Conservation (phyloP, 2,888 invertebrate genomes). For the Nephrotoma guestfalica region DNA sequence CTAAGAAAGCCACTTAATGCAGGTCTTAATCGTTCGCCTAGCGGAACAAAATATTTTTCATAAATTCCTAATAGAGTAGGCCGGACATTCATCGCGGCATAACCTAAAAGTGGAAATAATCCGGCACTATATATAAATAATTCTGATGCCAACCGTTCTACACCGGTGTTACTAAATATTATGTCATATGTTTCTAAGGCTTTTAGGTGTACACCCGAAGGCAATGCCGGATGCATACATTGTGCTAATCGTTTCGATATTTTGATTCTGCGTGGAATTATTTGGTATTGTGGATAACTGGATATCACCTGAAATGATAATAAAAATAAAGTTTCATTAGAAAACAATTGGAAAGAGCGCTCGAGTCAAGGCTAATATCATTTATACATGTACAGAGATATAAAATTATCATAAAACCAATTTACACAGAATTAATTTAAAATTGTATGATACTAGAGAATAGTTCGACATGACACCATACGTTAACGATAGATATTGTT, state of each 20-base stretch:
- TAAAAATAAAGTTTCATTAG: background rate
- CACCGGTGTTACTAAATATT: slow-evolving; percentile 78
- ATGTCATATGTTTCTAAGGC: slow-evolving; percentile 83
- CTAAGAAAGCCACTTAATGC: slow-evolving; percentile 76
- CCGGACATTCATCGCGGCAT: slow-evolving; percentile 82
- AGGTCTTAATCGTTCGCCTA: slow-evolving; percentile 52
- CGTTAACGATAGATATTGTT: background rate
- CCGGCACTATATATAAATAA: slow-evolving; percentile 67
- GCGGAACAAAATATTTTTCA: slow-evolving; percentile 74
- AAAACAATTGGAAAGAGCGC: background rate
- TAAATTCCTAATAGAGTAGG: slow-evolving; percentile 67
- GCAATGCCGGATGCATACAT: slow-evolving; percentile 85
- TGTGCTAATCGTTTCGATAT: slow-evolving; percentile 83
- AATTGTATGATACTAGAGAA: background rate
- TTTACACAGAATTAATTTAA: background rate
- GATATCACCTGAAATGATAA: slow-evolving; percentile 48
- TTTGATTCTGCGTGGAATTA: slow-evolving; percentile 73
- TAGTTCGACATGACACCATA: background rate
- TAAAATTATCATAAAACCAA: background rate
- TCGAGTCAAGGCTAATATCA: background rate
- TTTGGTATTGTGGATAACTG: slow-evolving; percentile 65
- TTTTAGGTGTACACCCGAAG: slow-evolving; percentile 82
- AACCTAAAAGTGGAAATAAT: slow-evolving; percentile 73
- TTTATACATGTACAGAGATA: background rate
- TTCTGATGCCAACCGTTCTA: slow-evolving; percentile 62